Base-by-base conservation (phyloP, 2,888 invertebrate genomes). In the Thelaira solivaga region DNA sequence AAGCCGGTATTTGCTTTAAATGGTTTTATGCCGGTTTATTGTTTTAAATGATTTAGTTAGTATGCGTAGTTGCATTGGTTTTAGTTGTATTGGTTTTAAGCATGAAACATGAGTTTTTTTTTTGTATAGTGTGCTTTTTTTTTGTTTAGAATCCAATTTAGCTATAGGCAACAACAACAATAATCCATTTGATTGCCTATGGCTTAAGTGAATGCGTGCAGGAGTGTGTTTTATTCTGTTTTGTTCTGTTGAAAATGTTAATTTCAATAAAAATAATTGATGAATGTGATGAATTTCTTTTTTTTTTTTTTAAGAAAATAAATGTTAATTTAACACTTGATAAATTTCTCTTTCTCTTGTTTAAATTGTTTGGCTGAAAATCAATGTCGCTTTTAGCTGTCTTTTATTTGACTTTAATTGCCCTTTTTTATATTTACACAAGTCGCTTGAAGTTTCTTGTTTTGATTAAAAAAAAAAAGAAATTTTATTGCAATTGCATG, bases 361-460 rank as follows among this genome's bases (percentile, higher is more conserved):
- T 18, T 49, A 0, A 36, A 7, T 11, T 45, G n/a, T 13, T 13
- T 36, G n/a, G 0, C 6, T 11, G 34, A 61, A 36, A 59, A 62
- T 77, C 73, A 73, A 45, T 64, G 45, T 73, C 64, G 20, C 39
- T 61, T 78, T 59, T 45, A 61, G 64, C 45, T 73, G 59, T 74
- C 59, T 69, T n/a, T 69, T 47, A 65, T 74, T 69, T 74, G 78
- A 78, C 78, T 78, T 78, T 78, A 78, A 78, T 78, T 73, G 73
- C 26, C 73, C 68, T 62, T 49, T 59, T n/a, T 31, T 43, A 34
- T 47, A n/a, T n/a, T n/a, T 24, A 24, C 51, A 39, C 26, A 20
- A 6, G 36, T 13, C 36, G 18, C 10, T 20, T 13, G 13, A 3
- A 6, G 8, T 41, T 20, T 39, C 34, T 26, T 59, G 11, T 43